phyloP scores from a whole-genome alignment of 2,113 vertebrate species.

The Genyomyrus donnyi region DNA sequence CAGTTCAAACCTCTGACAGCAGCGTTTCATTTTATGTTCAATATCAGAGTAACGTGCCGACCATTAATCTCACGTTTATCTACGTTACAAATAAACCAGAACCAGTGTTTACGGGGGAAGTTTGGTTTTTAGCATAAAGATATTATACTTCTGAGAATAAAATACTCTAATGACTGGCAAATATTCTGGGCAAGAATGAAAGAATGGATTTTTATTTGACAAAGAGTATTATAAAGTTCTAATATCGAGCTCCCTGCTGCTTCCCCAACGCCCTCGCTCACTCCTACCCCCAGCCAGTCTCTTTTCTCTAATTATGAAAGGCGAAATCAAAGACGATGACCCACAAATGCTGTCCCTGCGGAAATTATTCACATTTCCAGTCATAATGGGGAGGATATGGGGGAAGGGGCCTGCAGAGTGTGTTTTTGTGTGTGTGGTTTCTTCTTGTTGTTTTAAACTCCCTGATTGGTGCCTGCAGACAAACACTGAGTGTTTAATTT shows the following conservation, averaged over 20 bases:
- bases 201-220: not conserved
- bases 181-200: conserved; percentile 47
- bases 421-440: not conserved
- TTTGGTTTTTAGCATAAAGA: conserved; percentile 34
- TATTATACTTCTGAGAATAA: conserved; percentile 41
- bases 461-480: not conserved
- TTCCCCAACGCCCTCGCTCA: not conserved
- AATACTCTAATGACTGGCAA: conserved; percentile 45
- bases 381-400: not conserved
- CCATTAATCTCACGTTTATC: not conserved
- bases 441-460: not conserved
- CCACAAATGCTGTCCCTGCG: not conserved
- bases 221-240: not conserved
- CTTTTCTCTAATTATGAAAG: not conserved
- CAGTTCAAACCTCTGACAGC: not conserved
- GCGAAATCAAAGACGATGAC: not conserved
- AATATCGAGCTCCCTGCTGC: not conserved
- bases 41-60: not conserved
- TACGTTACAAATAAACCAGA: not conserved
- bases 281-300: not conserved
- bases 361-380: conserved; percentile 13
- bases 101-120: not conserved
- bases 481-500: not conserved
- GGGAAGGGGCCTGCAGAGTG: not conserved
- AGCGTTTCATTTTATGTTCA: not conserved